Conservation (phyloP, 2,797 vertebrate genomes). For the Spinus olivaceus region DNA sequence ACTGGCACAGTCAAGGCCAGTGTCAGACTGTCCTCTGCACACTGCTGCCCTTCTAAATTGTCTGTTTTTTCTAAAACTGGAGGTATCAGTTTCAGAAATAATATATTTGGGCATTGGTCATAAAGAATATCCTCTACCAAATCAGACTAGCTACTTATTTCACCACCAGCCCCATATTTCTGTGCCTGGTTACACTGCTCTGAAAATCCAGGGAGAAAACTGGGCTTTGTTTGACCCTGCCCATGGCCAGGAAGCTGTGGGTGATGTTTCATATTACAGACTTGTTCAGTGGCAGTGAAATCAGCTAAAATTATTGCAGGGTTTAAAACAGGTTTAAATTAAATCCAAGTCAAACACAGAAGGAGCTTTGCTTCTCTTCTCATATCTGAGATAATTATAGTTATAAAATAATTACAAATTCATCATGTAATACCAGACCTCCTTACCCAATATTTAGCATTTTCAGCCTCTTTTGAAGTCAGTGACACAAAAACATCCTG, state of each 20-base stretch:
- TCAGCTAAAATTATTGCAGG: not conserved
- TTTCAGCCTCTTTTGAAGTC: not conserved
- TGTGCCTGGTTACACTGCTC: not conserved
- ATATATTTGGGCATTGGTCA: not conserved
- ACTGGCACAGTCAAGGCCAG: not conserved
- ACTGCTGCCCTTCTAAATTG: not conserved
- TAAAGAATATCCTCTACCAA: not conserved
- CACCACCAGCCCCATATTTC: fast-evolving
- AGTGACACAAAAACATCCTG: fast-evolving
- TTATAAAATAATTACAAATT: not conserved
- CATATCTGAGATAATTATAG: not conserved
- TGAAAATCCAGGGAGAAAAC: not conserved
- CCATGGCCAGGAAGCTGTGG: not conserved
- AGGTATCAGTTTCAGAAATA: not conserved
- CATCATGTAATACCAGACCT: not conserved
- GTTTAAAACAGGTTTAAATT: not conserved
- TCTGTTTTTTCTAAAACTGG: not conserved
- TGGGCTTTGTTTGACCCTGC: not conserved
- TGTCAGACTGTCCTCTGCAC: fast-evolving
- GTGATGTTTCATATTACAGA: not conserved
- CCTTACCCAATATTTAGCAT: not conserved
- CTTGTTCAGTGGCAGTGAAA: not conserved
- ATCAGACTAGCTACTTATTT: not conserved
- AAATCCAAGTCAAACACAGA: not conserved
- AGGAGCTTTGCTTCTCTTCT: not conserved